Evolutionary conservation across 1,140 invertebrate species (phyloP), one percentile per base, ranked within the genome.

Genomic region (Cryptotermes secundus): DNA sequence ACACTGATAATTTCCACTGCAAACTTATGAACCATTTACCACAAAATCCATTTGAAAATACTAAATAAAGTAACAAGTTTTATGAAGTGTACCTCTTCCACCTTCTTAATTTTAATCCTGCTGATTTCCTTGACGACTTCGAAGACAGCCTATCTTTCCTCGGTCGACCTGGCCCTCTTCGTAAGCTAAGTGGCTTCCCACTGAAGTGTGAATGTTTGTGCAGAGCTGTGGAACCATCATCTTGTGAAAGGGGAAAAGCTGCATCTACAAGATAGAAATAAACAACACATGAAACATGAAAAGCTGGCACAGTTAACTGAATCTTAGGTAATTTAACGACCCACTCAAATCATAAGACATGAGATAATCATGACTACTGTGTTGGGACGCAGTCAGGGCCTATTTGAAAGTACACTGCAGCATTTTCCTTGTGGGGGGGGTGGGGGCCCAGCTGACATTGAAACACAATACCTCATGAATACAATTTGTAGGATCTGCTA

Each of bases 161-260:
- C 7, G 94, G 95, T 86, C 95, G 90, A 3, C 94, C 94, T 53
- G 94, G 93, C 35, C 94, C 94, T 82, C 94, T 90, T 86, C 94
- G 91, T 83, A 94, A 92, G 84, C 91, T 92, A 81, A 93, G 87
- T 59, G 92, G 92, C 88, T 92, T 92, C 36, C 92, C 92, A 79
- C 80, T 83, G 24, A 85, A 1, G 38, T 83, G 84, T 36, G 83
- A 80, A 45, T 79, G 38, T 80, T 84, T 84, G 22, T 72, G 24
- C 14, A 35, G 38, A 26, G 45, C 36, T 19, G 59, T 24, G 38
- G 80, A 53, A 84, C 31, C 49, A 34, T 81, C 80, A 59, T 84
- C 80, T 81, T 81, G 79, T 31, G 84, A 59, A 81, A n/a, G 45
- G 3, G 80, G 24, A 81, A 81, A 59, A 53, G 45, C 45, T 24